These are phyloP conservation scores for Phasianus colchicus DNA, from an alignment of 2,113 vertebrate genomes.

Conservation along the genomic window DNA sequence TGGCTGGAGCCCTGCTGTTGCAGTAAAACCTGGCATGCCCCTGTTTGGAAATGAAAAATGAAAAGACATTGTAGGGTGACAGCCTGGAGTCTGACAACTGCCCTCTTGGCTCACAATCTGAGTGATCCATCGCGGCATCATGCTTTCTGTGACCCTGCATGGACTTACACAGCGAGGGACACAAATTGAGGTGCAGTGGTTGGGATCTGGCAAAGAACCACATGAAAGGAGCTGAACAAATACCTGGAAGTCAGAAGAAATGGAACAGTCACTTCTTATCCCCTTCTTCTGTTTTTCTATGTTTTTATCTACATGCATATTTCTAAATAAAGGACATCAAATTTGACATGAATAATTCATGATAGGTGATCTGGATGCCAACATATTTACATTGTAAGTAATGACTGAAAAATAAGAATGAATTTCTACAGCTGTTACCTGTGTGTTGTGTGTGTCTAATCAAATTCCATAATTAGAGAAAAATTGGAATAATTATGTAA, in stretches of 20 bases:
- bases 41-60: background rate
- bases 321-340: background rate
- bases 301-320: background rate
- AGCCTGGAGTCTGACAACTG: background rate
- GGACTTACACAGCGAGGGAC: background rate
- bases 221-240: background rate
- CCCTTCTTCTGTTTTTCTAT: background rate
- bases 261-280: background rate
- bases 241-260: background rate
- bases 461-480: conserved; percentile 3
- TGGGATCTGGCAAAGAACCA: background rate
- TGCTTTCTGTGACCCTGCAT: background rate
- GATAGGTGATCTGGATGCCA: background rate
- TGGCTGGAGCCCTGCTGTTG: background rate
- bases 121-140: fast-evolving
- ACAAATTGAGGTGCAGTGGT: background rate
- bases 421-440: background rate
- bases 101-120: background rate
- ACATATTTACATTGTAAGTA: background rate
- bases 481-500: background rate
- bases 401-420: background rate
- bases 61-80: background rate
- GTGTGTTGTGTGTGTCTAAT: background rate
- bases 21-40: background rate
- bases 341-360: background rate